Percentiles rank a stretch among this genome's conserved stretches.
phyloP scores from a whole-genome alignment of 2,888 invertebrate species.

The Amphiduros pacificus region DNA sequence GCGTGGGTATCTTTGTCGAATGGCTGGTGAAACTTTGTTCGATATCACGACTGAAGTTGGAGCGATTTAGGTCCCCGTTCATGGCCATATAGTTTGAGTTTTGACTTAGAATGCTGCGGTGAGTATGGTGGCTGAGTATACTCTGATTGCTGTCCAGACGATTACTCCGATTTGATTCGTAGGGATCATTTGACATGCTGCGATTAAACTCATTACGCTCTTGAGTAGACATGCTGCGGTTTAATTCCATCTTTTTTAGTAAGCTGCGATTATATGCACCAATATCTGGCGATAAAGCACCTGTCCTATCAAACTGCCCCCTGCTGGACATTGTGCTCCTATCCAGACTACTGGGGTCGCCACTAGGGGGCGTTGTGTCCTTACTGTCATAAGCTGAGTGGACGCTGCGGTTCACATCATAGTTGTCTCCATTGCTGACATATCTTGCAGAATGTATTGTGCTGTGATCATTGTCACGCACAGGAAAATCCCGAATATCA shows the following conservation, averaged over 20 bases:
- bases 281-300: too few relatives aligned
- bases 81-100: too few relatives aligned
- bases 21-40: neutral
- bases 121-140: neutral
- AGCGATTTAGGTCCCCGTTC: neutral
- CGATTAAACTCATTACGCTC: slow-evolving; percentile 1
- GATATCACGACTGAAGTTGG: neutral
- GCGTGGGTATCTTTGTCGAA: neutral
- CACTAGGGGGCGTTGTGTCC: neutral
- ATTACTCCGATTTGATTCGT: too few relatives aligned
- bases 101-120: neutral
- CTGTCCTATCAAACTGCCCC: neutral
- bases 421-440: too few relatives aligned
- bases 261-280: too few relatives aligned
- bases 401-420: too few relatives aligned
- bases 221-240: neutral
- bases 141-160: neutral
- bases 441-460: too few relatives aligned
- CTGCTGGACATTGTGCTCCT: neutral
- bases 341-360: neutral
- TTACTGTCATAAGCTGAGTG: neutral
- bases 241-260: too few relatives aligned
- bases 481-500: neutral
- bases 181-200: too few relatives aligned
- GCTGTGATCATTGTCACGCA: neutral